Conservation (phyloP, 2,797 vertebrate species). For the Pseudochaenichthys georgianus region DNA sequence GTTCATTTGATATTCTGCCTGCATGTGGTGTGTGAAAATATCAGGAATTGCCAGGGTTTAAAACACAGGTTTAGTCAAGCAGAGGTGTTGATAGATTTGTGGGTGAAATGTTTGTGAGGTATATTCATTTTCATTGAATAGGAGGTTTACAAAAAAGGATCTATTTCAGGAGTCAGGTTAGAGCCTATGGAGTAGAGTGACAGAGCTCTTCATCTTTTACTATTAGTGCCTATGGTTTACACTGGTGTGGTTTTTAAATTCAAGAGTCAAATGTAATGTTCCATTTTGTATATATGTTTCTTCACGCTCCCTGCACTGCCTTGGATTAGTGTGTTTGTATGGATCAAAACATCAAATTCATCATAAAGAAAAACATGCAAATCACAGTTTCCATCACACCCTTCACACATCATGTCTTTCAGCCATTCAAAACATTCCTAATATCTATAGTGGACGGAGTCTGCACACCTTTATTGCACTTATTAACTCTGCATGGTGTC, state of each 20-base stretch:
- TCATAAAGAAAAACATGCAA: background rate
- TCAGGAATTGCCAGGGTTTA: constrained; percentile 34
- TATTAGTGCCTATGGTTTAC: background rate
- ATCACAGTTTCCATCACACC: background rate
- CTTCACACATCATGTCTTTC: background rate
- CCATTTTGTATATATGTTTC: background rate
- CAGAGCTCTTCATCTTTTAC: background rate
- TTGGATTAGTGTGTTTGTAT: no score
- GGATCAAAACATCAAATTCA: background rate
- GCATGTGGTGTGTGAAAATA: constrained; percentile 51
- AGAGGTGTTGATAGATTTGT: constrained; percentile 12
- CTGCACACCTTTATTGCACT: no score
- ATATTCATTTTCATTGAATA: background rate
- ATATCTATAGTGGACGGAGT: background rate
- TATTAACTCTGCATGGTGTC: background rate
- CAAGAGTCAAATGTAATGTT: background rate
- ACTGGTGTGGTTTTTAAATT: background rate
- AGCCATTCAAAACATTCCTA: background rate
- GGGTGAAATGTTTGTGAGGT: background rate
- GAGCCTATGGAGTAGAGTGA: no score
- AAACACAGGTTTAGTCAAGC: constrained; percentile 37
- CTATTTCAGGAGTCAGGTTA: background rate
- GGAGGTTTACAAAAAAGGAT: background rate
- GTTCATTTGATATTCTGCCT: constrained; percentile 63
- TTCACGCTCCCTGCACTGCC: background rate